These are phyloP conservation scores for Dasysyrphus tricinctus DNA, from an alignment of 2,888 invertebrate species.

Conservation along the genomic window DNA sequence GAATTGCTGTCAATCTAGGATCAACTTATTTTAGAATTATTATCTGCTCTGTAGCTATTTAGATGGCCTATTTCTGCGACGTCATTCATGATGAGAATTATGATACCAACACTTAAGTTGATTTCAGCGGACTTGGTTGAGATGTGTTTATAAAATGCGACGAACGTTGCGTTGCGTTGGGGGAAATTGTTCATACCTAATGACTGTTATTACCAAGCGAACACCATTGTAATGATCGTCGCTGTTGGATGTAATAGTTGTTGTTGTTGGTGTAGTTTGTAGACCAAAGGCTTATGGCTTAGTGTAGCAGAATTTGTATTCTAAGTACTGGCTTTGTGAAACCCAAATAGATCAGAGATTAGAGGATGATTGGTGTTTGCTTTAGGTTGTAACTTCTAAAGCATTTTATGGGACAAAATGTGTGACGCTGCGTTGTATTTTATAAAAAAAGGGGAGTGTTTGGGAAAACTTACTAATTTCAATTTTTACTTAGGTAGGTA, in stretches of 20 bases:
- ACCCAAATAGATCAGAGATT: slow-evolving; percentile 66
- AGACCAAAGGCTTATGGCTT: slow-evolving; percentile 20
- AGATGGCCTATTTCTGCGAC: slow-evolving; percentile 62
- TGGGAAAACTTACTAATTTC: neutral
- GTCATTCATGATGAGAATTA: slow-evolving; percentile 36
- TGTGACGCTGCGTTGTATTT: neutral
- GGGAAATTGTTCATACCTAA: slow-evolving; percentile 48
- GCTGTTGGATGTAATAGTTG: slow-evolving; percentile 42
- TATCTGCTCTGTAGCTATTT: slow-evolving; percentile 30
- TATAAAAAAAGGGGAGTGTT: neutral
- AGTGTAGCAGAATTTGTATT: neutral
- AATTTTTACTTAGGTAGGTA: neutral
- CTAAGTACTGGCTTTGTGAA: slow-evolving; percentile 37
- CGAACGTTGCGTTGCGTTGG: neutral
- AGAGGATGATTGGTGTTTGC: slow-evolving; percentile 67
- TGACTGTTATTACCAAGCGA: slow-evolving; percentile 66
- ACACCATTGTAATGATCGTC: slow-evolving; percentile 54
- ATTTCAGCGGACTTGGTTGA: slow-evolving; percentile 31
- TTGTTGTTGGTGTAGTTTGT: neutral
- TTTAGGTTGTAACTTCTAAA: slow-evolving; percentile 56
- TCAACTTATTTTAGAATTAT: slow-evolving; percentile 28
- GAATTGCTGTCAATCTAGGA: slow-evolving; percentile 64
- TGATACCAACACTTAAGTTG: slow-evolving; percentile 65
- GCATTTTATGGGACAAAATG: slow-evolving; percentile 48
- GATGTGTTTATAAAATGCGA: slow-evolving; percentile 27